Evolutionary conservation across 92 coral and sea anemone genomes (phyloP).

Genomic region (Zoanthus gigantus): DNA sequence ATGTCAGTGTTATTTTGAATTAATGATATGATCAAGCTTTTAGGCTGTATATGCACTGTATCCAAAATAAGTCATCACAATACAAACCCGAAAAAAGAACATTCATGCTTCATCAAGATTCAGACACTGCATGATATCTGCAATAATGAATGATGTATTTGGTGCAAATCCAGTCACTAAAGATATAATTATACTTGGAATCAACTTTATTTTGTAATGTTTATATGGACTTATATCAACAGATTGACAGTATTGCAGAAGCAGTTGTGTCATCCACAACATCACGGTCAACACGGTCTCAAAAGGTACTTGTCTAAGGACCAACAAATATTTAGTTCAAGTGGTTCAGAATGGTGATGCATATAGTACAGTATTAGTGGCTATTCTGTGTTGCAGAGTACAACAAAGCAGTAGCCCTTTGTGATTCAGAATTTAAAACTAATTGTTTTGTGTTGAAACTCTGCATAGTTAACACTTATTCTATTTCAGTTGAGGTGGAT

Average conservation of each 20-base stretch:
- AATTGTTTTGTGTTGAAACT: too few relatives aligned
- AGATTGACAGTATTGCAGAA: conserved; percentile 14
- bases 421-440: too few relatives aligned
- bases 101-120: background rate
- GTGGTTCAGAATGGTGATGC: too few relatives aligned
- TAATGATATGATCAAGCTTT: background rate
- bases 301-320: conserved; percentile 2
- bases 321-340: background rate
- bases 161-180: background rate
- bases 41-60: background rate
- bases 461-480: too few relatives aligned
- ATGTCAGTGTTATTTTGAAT: background rate
- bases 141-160: background rate
- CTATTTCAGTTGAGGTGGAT: too few relatives aligned
- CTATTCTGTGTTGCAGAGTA: too few relatives aligned
- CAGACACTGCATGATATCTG: background rate
- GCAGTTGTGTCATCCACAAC: conserved; percentile 19
- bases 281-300: conserved; percentile 29
- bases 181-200: too few relatives aligned
- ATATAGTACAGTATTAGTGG: background rate
- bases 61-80: background rate
- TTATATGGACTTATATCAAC: background rate
- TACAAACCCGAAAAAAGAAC: background rate
- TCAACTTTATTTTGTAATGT: too few relatives aligned
- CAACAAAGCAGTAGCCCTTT: too few relatives aligned